These are phyloP conservation scores for Listronotus oregonensis DNA, from an alignment of 1,140 invertebrate species.

Conservation along the genomic window DNA sequence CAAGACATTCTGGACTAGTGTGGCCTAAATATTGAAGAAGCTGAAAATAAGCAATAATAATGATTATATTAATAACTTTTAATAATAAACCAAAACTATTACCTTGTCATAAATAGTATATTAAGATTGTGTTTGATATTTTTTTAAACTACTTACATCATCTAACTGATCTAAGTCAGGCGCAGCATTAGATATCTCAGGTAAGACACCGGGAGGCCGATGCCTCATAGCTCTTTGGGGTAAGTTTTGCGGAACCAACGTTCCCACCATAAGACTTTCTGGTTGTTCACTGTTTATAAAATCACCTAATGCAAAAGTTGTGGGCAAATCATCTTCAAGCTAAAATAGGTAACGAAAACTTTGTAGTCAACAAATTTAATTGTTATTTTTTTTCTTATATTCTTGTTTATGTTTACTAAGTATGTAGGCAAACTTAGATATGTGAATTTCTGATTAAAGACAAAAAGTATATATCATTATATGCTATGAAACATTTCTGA, in stretches of 20 bases:
- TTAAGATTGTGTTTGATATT: too few relatives aligned
- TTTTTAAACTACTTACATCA: slow-evolving; percentile 69
- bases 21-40: slow-evolving; percentile 88
- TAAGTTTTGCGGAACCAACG: slow-evolving; percentile 54
- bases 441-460: too few relatives aligned
- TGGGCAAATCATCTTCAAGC: not conserved
- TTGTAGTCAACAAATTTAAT: too few relatives aligned
- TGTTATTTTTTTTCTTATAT: too few relatives aligned
- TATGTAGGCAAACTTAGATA: too few relatives aligned
- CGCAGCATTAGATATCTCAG: slow-evolving; percentile 80
- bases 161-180: slow-evolving; percentile 91
- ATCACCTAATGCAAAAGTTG: slow-evolving; percentile 1
- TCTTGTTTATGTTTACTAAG: too few relatives aligned
- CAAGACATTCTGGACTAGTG: slow-evolving; percentile 89
- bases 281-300: slow-evolving; percentile 39
- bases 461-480: too few relatives aligned
- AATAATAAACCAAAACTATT: too few relatives aligned
- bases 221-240: slow-evolving; percentile 72
- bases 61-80: too few relatives aligned
- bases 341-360: not conserved
- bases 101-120: too few relatives aligned
- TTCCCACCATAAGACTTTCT: slow-evolving; percentile 55
- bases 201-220: slow-evolving; percentile 74
- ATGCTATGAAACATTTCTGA: too few relatives aligned
- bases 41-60: slow-evolving; percentile 57